Base-by-base conservation (phyloP, 1,140 invertebrate genomes). In the Agrilus planipennis region DNA sequence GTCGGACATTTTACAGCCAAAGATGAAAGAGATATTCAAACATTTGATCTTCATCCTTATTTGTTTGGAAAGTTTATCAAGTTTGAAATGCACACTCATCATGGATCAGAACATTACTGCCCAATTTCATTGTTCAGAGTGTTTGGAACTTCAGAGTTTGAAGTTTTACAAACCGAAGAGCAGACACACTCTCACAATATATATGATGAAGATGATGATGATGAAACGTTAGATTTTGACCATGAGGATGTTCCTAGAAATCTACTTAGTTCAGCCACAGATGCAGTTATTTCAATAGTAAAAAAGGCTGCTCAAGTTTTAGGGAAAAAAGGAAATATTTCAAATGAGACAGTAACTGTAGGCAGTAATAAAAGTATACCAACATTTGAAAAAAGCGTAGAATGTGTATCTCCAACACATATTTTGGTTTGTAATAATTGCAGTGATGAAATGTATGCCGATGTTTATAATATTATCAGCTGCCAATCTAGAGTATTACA, bases 81-180 rank as follows among this genome's bases (percentile, higher is more conserved):
- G 53, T 73, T 95, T 1, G 92, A 98, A 54, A 70, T 99, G 47
- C 71, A 85, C 38, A 89, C 87, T 12, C 88, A 98, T 63, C 89
- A 97, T 57, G 92, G 93, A 9, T 80, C 79, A 3, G 93, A 99
- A 64, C 94, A 99, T 60, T 99, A 89, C 58, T 99, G 96, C 63
- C 94, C 95, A 0, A 72, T 99, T 31, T 95, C 89, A 4, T 67
- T 93, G 11, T 86, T 95, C 62, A 75, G 86, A 25, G 84, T 90
- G 3, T 94, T 86, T 59, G 92, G 92, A 5, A 89, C 86, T 3
- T 89, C 84, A 29, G 88, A 91, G 57, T 88, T 87, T 57, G 88
- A 91, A 61, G 86, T 89, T 7, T 61, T 86, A 3, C 82, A 86
- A 57, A 85, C 79, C 21, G 82, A 84, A 52, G 81, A 79, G 35